Conservation (phyloP, 2,888 invertebrate genomes). For the Charanyca ferruginea region DNA sequence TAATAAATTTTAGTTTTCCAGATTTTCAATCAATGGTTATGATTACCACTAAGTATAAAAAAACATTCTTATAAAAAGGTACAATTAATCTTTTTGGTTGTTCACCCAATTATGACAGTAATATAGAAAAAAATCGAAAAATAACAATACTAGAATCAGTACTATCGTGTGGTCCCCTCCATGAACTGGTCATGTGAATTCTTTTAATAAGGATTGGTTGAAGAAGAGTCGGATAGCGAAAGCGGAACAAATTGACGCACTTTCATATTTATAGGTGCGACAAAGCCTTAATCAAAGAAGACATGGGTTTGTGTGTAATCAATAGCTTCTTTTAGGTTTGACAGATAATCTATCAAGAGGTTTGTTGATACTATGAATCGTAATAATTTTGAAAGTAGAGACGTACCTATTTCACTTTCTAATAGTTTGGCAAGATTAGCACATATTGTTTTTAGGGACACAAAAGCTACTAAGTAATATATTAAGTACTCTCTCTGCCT, state of each 20-base stretch:
- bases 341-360: background rate
- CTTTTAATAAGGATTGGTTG: conserved; percentile 31
- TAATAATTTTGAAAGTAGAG: background rate
- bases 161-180: background rate
- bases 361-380: background rate
- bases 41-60: too few species aligned
- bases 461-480: background rate
- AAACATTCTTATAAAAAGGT: too few species aligned
- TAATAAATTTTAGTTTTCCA: too few species aligned
- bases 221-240: conserved; percentile 27
- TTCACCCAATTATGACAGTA: background rate
- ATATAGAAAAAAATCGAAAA: background rate
- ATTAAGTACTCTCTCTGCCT: background rate
- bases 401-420: background rate
- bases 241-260: conserved; percentile 34
- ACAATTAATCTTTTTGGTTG: too few species aligned
- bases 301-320: conserved; percentile 12
- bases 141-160: background rate
- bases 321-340: conserved; percentile 12
- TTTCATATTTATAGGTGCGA: conserved; percentile 32
- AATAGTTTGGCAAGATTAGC: background rate
- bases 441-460: background rate
- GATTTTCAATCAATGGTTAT: too few species aligned
- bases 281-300: conserved; percentile 34
- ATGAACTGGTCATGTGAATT: conserved; percentile 3